Conservation (phyloP, 2,797 vertebrate species). For the Enteromius thamalakanensis region DNA sequence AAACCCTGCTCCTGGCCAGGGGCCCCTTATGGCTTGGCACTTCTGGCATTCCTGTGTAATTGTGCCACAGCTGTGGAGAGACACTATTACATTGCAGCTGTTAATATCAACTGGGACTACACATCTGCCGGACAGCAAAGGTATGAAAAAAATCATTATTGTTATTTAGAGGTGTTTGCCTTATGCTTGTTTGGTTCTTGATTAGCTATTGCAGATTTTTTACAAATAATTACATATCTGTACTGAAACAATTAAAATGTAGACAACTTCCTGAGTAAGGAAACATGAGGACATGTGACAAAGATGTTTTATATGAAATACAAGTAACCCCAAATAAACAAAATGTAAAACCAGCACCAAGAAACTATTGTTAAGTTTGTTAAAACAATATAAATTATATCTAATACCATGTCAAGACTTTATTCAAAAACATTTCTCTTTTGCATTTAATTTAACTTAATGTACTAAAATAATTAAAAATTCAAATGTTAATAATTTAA, state of each 20-base stretch:
- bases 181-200: not conserved
- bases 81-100: conserved; percentile 79
- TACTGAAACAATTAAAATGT: not conserved
- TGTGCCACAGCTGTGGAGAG: conserved; percentile 66
- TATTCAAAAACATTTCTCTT: not conserved
- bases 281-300: not conserved
- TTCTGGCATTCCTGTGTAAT: conserved; percentile 65
- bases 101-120: conserved; percentile 80
- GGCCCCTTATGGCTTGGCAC: conserved; percentile 54
- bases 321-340: not conserved
- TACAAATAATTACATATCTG: not conserved
- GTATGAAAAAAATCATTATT: conserved; percentile 60
- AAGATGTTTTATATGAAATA: not conserved
- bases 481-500: not conserved
- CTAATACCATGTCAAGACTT: not conserved
- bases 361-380: not conserved
- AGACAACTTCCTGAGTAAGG: not conserved
- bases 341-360: not conserved
- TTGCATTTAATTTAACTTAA: not conserved
- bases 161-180: not conserved
- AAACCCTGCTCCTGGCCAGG: conserved; percentile 61
- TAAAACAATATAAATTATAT: not conserved
- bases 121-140: conserved; percentile 61
- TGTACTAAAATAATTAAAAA: not conserved
- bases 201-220: not conserved